Evolutionary conservation across 2,888 invertebrate genomes (phyloP), one percentile per base, ranked within the genome.

Genomic region (Hypomecis atomaria): DNA sequence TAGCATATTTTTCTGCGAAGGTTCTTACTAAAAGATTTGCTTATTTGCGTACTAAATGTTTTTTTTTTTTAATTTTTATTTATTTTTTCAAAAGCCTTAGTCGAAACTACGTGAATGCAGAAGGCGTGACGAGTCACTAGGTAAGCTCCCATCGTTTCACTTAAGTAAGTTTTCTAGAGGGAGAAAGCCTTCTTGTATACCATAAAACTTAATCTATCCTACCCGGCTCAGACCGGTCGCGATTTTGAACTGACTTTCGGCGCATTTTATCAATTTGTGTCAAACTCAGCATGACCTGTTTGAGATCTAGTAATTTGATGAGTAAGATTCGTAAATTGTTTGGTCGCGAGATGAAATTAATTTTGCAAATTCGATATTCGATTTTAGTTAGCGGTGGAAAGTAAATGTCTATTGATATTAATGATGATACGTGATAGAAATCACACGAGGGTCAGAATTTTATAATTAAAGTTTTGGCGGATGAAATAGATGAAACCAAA

Each of bases 21-120:
- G 47, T 63, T 62, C 53, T 56, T 44, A 43, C 33, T n/a, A 48
- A 57, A 54, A 62, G 43, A 36, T 53, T 65, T 65, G 59, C 60
- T 45, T 53, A 66, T 62, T 37, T 47, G 11, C 11, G 6, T 50
- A 56, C 40, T 49, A 50, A 4, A 13, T 13, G 6, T 57, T 62
- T 67, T 67, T 70, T 66, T 67, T 67, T 40, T 33, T 44, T 66
- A 36, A 50, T 67, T 67, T 65, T 65, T 11, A 37, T 7, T 64
- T 63, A 66, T 63, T 65, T 63, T 67, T 70, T 62, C 59, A 65
- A 66, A 70, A 70, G 66, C 67, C 62, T 67, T 67, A 65, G 55
- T 66, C 63, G 59, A 52, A 53, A 61, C 61, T 67, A 69, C 56
- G 42, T 45, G 63, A 56, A 63, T 56, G 34, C 50, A n/a, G 65